Evolutionary conservation across 2,113 vertebrate species (phyloP), one percentile per base, ranked within the genome.

Genomic region (Leptocoma aspasia): DNA sequence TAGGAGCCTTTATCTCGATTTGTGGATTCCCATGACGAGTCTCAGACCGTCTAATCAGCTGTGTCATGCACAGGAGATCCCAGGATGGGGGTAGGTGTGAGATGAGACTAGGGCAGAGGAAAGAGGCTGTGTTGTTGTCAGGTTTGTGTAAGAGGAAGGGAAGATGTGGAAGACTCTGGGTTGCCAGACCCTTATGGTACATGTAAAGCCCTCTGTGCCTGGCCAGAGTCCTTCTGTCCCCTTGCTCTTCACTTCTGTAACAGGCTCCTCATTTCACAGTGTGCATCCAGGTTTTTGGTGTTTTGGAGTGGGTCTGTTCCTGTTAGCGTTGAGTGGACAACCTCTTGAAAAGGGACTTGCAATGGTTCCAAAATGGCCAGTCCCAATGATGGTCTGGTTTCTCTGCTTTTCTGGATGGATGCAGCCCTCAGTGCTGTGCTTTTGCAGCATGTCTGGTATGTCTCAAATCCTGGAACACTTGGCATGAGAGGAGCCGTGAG

Each of bases 361-460:
- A 44, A 0, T 31, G 18, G 12, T 82, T 15, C 49, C 2, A 1
- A 52, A 59, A 47, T 18, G 59, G 15, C 47, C 33, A 39, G n/a
- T 69, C 21, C 18, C 26, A 47, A 1, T 1, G 6, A 12, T 0
- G 0, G 10, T 52, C 33, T 88, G 27, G 4, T 86, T 90, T 49
- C 53, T 63, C 17, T 88, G 57, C n/a, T 89, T 11, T 69, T 76
- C 76, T 60, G 66, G 27, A 10, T 14, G 16, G 19, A 33, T 22
- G n/a, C 28, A 69, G 61, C 39, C 18, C 26, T 57, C 45, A 61
- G 41, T 13, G 41, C 28, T 59, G 31, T 59, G 61, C 31, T 65
- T 88, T 61, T 80, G 63, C 26, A 65, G 41, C 13, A 26, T 3
- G 4, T 13, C n/a, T 87, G 44, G 10, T 45, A 33, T 11, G 21